Evolutionary conservation across 2,113 vertebrate genomes (phyloP), one percentile per base, ranked within the genome.

Genomic region (Bujurquina vittata): DNA sequence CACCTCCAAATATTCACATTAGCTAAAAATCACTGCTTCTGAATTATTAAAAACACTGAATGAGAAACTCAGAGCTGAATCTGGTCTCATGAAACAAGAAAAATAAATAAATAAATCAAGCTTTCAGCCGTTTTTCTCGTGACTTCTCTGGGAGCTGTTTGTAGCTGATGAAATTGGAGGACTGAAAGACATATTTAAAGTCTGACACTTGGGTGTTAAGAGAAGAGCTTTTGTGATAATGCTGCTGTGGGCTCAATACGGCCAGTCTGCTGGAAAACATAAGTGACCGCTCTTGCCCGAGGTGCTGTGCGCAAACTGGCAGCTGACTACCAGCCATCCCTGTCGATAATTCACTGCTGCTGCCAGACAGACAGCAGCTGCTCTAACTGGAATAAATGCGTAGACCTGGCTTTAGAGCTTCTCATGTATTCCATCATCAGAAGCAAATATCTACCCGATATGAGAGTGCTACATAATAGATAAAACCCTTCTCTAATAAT

Each of bases 361-460:
- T 76, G 67, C 40, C 17, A 84, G 80, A 33, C 80, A 79, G 59
- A 62, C 77, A 76, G 78, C 75, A 65, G 81, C 76, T 81, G 22
- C 72, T 84, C 61, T 91, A 86, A 92, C 89, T 90, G 77, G 89
- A 84, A 90, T 69, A 81, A 86, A 87, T 79, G 57, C 75, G 80
- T 61, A 58, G 54, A 79, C 23, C 77, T 76, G 72, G 59, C 81
- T 57, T 46, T 5, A 35, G 73, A 80, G n/a, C 20, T 46, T 83
- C 62, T 79, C 18, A 67, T 46, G 52, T 80, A 49, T 84, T 88
- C 72, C 55, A 84, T 89, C 74, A 83, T 77, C 5, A 79, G 23
- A 79, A 49, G 54, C 54, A 84, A 85, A 88, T 69, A 77, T 31
- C 40, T 43, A 49, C 40, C 22, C 31, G 35, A 72, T 22, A 79